Conservation (phyloP, 2,797 vertebrate species). For the Sebastes goodei region DNA sequence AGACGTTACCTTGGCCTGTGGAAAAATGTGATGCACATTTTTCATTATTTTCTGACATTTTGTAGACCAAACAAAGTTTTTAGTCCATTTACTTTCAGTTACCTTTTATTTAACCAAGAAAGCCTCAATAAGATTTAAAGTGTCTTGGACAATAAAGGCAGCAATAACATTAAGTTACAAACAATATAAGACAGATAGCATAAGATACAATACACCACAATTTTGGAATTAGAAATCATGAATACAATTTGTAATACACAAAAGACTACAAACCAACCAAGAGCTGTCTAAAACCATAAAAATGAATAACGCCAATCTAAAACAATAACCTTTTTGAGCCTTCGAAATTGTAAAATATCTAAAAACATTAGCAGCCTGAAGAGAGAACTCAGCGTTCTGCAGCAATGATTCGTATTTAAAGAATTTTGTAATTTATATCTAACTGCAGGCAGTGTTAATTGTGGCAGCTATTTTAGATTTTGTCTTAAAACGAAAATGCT, state of each 20-base stretch:
- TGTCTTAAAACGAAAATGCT: too few relatives aligned
- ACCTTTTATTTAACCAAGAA: not conserved
- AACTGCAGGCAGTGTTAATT: not conserved
- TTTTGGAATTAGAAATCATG: not conserved
- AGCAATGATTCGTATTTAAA: not conserved
- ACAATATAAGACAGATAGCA: not conserved
- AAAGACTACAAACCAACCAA: not conserved
- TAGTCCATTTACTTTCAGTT: too few relatives aligned
- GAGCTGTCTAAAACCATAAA: not conserved
- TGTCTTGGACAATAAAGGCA: not conserved
- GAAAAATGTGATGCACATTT: not conserved
- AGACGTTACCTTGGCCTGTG: not conserved
- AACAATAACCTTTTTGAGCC: not conserved
- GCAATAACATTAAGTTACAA: not conserved
- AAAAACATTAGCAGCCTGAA: not conserved
- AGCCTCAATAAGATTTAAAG: not conserved
- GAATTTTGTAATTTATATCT: not conserved
- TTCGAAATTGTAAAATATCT: not conserved
- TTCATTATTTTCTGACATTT: not conserved
- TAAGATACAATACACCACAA: not conserved
- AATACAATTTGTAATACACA: not conserved
- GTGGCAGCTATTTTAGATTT: too few relatives aligned
- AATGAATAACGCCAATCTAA: not conserved
- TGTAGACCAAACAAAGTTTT: not conserved
- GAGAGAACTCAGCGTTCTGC: not conserved